Base-by-base conservation (phyloP, 1,140 invertebrate genomes). In the Drosophila paulistorum region DNA sequence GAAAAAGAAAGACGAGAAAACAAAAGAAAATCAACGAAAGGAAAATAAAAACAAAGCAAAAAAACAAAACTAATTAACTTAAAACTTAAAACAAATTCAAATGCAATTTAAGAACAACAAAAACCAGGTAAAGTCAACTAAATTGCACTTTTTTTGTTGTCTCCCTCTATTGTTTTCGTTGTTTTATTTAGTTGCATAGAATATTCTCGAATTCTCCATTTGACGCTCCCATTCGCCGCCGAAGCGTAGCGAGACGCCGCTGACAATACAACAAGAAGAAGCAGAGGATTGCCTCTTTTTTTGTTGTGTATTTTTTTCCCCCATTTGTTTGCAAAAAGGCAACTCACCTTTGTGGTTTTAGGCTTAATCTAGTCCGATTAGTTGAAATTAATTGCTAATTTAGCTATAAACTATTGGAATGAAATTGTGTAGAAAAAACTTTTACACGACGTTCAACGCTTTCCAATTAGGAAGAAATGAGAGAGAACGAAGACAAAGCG, bases 41-140 rank as follows among this genome's bases (percentile, higher is more conserved):
- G 45, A 9, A 71, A 65, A 39, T 73, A 61, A 67, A 39, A 80
- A 71, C 51, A 45, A 33, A 80, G 73, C 51, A 57, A 33, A 72
- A 51, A 51, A 54, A 74, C 68, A 73, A 73, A 65, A 20, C 45
- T 35, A 68, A 65, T 57, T 55, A n/a, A n/a, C n/a, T n/a, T n/a
- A 51, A 59, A 75, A 60, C 59, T 42, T 17, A 71, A 57, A 45
- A 37, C 73, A 68, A 79, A 67, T 61, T 39, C 54, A 59, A 51
- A 23, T 45, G 33, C 23, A 39, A 7, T 61, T 75, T 64, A 11
- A 11, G 20, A 51, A 51, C 45, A 51, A 20, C 17, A 51, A 51
- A 51, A 51, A 51, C 45, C 9, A 51, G 2, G 17, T 23, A 10
- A 51, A 23, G 10, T 20, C 45, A 51, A 51, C 20, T 51, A 51